Evolutionary conservation across 2,888 invertebrate species (phyloP), one percentile per base, ranked within the genome.

Genomic region (Tethea ocularis): DNA sequence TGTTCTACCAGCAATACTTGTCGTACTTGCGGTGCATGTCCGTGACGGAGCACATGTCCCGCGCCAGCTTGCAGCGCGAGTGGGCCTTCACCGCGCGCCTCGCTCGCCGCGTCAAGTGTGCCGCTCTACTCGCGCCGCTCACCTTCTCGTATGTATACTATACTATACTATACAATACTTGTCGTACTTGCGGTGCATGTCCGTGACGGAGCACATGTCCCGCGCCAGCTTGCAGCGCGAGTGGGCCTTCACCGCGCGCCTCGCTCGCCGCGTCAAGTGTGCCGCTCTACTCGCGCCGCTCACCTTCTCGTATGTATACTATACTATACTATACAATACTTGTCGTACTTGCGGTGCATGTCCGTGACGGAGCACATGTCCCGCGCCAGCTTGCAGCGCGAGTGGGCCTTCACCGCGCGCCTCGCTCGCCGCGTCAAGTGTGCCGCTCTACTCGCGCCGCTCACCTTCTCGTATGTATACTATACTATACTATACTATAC

Each of bases 21-120:
- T 96, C 96, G 68, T 98, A 98, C 89, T 94, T 98, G 63, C 95
- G 96, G 64, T 96, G 96, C 75, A 97, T 98, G 96, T 96, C 98
- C 5, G 90, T 95, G 64, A 95, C 95, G 87, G 95, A 95, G 79
- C 94, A 95, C 64, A 91, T 96, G 77, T 94, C 96, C 63, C 97
- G 98, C 82, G 95, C 96, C 72, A 94, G 96, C 22, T 93, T 98
- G 62, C 97, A 97, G 82, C 96, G 96, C 61, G 98, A 98, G 85
- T 98, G 98, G 98, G 94, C 94, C 67, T 98, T 98, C 89, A 96
- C 97, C 0, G 96, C 96, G 76, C 92, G 95, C 1, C 95, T 97
- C 57, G 96, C 96, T 68, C 94, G 95, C n/a, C 95, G 96, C 86
- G 96, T 97, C 69, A 94, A 94, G 11, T 95, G 96, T 58, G 97